Evolutionary conservation across 1,140 invertebrate species (phyloP), one percentile per base, ranked within the genome.

Genomic region (Araneus ventricosus): DNA sequence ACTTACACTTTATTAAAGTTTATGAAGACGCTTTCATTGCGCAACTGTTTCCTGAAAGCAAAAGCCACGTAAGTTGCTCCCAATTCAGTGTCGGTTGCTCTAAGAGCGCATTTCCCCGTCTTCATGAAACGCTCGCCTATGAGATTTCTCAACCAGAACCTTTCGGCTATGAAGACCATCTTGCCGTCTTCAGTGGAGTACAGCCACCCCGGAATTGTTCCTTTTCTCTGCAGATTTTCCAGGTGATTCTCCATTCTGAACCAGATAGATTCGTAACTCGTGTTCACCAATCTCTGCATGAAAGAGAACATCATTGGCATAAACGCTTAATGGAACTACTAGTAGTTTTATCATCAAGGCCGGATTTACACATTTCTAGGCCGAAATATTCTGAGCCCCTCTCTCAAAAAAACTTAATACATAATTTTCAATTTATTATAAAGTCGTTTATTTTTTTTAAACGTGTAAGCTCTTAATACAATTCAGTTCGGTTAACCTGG

Each of bases 101-200:
- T 61, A 4, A 88, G 20, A 0, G 27, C 39, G 6, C 87, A 88
- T 41, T 88, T 88, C 22, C 87, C 87, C 27, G 87, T 88, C 41
- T 88, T 41, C 41, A 27, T 8, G 20, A 88, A 88, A 2, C 87
- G 24, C 20, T 88, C 63, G 2, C 87, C 87, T 6, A 75, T 37
- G 37, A 70, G n/a, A 20, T 61, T 27, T 27, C 45, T 88, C 87
- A 70, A 39, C 37, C 34, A 75, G 27, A 52, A 52, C 24, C 10
- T 27, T 3, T 67, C 61, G 1, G 57, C 27, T 17, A 88, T 41
- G 22, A 88, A 88, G 14, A 88, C 87, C 4, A 41, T 3, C 27
- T 88, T 27, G 4, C 87, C 87, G 20, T 88, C 37, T 75, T 70
- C 87, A 8, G 70, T 37, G 2, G 17, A 4, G 6, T 88, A 37